Evolutionary conservation across 1,140 invertebrate genomes (phyloP).

Genomic region (Brachionus koreanus): DNA sequence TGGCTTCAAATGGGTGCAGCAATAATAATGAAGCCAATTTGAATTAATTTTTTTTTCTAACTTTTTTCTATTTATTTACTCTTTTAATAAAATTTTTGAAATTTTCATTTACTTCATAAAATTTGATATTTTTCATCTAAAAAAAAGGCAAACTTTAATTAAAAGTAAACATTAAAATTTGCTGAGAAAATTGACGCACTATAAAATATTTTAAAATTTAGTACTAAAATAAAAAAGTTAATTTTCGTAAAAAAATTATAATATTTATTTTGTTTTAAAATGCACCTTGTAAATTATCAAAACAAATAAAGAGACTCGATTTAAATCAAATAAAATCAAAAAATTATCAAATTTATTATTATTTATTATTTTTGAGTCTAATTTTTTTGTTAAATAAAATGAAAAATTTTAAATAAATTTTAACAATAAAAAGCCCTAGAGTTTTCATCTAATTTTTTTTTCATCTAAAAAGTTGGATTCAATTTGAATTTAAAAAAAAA

Average conservation of each 20-base stretch:
- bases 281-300: no score
- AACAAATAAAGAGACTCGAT: no score
- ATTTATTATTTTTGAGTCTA: no score
- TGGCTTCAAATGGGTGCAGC: conserved; percentile 43
- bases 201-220: not conserved
- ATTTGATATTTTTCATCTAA: not conserved
- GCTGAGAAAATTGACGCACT: not conserved
- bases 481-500: no score
- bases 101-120: not conserved
- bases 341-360: no score
- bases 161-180: not conserved
- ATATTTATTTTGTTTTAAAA: no score
- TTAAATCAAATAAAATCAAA: no score
- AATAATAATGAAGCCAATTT: conserved; percentile 35
- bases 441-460: no score
- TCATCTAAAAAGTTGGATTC: no score
- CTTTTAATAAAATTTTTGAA: not conserved
- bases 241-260: not conserved
- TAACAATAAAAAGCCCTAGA: no score
- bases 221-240: not conserved
- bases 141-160: not conserved
- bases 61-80: not conserved
- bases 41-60: not conserved
- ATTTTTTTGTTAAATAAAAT: no score
- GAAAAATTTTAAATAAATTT: no score